These are phyloP conservation scores for Apomyelois bistriatella DNA, from an alignment of 2,888 invertebrate species.

Conservation along the genomic window DNA sequence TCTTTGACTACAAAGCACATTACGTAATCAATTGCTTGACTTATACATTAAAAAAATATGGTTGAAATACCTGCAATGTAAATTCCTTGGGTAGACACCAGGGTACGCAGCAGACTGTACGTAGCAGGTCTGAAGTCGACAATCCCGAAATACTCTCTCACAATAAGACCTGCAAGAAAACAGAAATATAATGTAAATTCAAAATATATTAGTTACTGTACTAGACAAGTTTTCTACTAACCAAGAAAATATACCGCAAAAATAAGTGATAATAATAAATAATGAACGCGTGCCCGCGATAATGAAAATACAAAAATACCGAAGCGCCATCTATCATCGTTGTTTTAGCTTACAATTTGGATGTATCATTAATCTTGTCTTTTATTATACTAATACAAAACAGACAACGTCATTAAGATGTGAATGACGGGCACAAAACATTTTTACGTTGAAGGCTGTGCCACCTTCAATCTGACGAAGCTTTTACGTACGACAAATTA, in stretches of 20 bases:
- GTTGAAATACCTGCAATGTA: constrained; percentile 84
- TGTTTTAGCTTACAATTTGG: constrained; percentile 6
- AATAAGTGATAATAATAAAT: not conserved
- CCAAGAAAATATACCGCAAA: not conserved
- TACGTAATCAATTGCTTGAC: too few relatives aligned
- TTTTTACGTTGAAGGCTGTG: not conserved
- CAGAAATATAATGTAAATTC: constrained; percentile 17
- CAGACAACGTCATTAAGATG: constrained; percentile 10
- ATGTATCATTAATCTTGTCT: constrained; percentile 8
- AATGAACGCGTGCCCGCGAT: not conserved
- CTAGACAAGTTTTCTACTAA: not conserved
- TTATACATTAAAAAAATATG: too few relatives aligned
- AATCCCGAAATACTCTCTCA: constrained; percentile 92
- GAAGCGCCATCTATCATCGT: constrained; percentile 8
- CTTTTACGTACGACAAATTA: not conserved
- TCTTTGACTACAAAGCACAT: too few relatives aligned
- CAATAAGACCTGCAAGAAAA: constrained; percentile 90
- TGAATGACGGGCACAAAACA: constrained; percentile 8
- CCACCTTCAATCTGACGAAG: constrained; percentile 1
- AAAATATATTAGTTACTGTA: not conserved
- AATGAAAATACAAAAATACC: constrained; percentile 8
- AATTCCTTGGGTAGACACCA: constrained; percentile 93
- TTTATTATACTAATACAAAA: constrained; percentile 11
- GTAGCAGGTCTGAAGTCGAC: constrained; percentile 94
- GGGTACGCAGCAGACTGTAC: constrained; percentile 96